Evolutionary conservation across 23 tunicate genomes (phyloP).

Genomic region (Clavelina lepadiformis): DNA sequence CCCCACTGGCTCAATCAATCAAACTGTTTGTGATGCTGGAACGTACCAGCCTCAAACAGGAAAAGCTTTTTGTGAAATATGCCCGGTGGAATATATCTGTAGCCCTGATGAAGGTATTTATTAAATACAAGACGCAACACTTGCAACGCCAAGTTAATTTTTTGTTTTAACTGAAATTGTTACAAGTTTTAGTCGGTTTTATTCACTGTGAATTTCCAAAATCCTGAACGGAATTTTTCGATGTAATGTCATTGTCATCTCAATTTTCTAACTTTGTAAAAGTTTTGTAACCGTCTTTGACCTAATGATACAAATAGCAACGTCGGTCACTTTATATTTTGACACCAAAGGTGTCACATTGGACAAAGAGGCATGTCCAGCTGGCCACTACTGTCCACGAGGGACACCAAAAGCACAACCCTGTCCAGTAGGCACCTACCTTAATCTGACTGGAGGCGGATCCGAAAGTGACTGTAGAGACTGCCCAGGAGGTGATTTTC

Average conservation of each 20-base stretch:
- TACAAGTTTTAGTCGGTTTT: no score
- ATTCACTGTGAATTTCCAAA: no score
- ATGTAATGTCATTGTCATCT: neutral
- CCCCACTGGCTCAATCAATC: conserved; percentile 78
- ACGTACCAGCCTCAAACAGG: conserved; percentile 42
- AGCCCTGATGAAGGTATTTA: conserved; percentile 84
- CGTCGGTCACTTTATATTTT: no score
- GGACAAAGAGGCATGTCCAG: conserved; percentile 75
- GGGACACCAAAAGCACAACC: conserved; percentile 39
- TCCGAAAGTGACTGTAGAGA: conserved; percentile 16
- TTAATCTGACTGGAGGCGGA: neutral
- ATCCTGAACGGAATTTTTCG: no score
- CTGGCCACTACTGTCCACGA: conserved; percentile 50
- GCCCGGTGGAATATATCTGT: conserved; percentile 56
- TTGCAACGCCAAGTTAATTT: no score
- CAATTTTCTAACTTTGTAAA: neutral
- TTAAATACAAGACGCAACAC: no score
- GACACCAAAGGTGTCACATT: no score
- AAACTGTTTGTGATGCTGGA: conserved; percentile 79
- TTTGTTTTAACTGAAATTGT: no score
- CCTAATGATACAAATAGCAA: no score
- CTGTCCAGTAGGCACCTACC: conserved; percentile 72
- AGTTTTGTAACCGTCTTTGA: neutral
- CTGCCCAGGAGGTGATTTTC: conserved; percentile 31
- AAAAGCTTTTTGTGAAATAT: conserved; percentile 20